Base-by-base conservation (phyloP, 2,888 invertebrate genomes). In the Polyommatus iphigenia region DNA sequence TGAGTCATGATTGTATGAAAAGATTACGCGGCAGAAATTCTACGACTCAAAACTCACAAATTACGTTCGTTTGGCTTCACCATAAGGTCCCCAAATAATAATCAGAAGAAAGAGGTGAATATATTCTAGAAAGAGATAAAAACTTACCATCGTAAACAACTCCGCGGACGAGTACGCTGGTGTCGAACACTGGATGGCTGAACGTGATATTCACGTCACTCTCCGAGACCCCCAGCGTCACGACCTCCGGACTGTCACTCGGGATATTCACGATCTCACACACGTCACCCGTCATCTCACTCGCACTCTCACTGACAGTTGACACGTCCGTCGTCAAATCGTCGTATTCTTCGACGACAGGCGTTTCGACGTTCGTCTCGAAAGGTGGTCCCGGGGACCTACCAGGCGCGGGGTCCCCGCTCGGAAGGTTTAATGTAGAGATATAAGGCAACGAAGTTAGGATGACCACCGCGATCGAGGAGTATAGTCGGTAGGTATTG, bases 361-460 rank as follows among this genome's bases (percentile, higher is more conserved):
- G 85, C 62, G 80, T 78, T 77, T 81, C 82, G 76, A 82, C 76
- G 76, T 82, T 82, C 10, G 82, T 80, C 32, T 83, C 82, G 82
- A 81, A 78, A 82, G 95, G 96, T 82, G 96, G 96, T 67, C 96
- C 96, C 18, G 96, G 96, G 0, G 96, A 96, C 62, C 96, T 91
- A 8, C 96, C 96, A 0, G 96, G 96, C 0, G 96, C 96, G 18
- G 96, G 96, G 86, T 96, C 96, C 78, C 95, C 95, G 82, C 92
- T 95, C 20, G 95, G 94, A 72, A 93, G 83, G 79, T 87, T 91
- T 76, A 93, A 82, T 0, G 90, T 86, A 4, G 91, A 91, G 80
- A 89, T 91, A 85, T 91, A 92, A 87, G 94, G 94, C 87, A 94
- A 84, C 79, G 86, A 85, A 77, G 89, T 87, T 79, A 93, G 82